These are phyloP conservation scores for Apodemus sylvaticus DNA, from an alignment of 2,113 vertebrate genomes.

Conservation along the genomic window DNA sequence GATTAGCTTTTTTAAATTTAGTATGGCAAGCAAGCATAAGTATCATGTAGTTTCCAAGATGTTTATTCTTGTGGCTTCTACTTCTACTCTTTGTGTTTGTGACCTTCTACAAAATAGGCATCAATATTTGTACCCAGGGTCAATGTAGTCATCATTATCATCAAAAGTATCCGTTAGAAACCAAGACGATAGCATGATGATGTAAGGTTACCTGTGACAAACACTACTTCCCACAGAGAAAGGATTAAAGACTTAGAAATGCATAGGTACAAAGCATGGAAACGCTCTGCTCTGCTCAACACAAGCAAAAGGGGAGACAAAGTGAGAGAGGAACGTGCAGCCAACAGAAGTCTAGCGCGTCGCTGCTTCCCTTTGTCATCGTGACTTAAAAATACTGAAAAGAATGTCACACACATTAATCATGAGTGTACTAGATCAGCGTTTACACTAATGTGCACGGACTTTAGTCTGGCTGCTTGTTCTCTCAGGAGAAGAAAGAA, in stretches of 20 bases:
- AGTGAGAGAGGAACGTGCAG: neutral
- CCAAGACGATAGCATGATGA: neutral
- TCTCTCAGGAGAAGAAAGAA: slow-evolving; percentile 21
- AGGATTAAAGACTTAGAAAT: neutral
- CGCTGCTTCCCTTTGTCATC: neutral
- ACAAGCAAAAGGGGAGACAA: neutral
- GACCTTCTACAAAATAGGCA: slow-evolving; percentile 8
- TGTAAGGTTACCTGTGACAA: neutral
- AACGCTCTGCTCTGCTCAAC: neutral
- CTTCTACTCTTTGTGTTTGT: neutral
- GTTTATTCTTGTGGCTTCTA: neutral
- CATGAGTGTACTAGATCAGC: neutral
- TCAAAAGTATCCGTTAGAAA: slow-evolving; percentile 33
- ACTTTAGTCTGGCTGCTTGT: neutral
- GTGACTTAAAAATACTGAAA: neutral
- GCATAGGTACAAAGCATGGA: neutral
- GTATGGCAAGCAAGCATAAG: neutral
- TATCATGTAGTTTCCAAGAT: slow-evolving; percentile 7
- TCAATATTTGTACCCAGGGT: neutral
- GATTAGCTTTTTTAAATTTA: neutral
- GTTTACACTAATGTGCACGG: neutral
- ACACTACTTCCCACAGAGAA: neutral
- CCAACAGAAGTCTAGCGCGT: neutral
- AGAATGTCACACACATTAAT: neutral
- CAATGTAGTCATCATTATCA: slow-evolving; percentile 15